These are phyloP conservation scores for Sebastes fasciatus DNA, from an alignment of 2,113 vertebrate genomes.

Conservation along the genomic window DNA sequence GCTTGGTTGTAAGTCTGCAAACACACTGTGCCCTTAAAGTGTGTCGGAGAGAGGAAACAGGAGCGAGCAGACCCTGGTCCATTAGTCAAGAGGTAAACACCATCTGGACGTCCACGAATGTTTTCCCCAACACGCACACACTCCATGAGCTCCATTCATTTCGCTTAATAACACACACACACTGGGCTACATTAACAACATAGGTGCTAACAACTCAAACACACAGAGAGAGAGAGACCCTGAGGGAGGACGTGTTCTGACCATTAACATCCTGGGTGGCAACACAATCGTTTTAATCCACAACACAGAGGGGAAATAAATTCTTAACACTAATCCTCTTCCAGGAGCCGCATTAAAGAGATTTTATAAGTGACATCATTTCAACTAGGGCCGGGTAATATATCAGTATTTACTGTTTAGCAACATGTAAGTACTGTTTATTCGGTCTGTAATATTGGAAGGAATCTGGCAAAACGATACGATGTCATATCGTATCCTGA, in stretches of 20 bases:
- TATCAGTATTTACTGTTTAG: not conserved
- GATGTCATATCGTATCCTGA: too few species aligned
- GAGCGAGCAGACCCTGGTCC: constrained; percentile 31
- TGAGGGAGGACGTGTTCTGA: not conserved
- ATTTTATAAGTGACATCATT: not conserved
- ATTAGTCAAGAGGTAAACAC: constrained; percentile 72
- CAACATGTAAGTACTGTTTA: not conserved
- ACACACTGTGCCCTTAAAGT: constrained; percentile 27
- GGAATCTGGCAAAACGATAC: too few species aligned
- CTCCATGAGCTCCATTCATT: constrained; percentile 7
- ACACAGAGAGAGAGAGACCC: not conserved
- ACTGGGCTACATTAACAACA: not conserved
- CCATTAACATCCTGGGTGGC: constrained; percentile 8
- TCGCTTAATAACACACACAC: constrained; percentile 20
- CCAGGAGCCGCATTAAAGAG: not conserved
- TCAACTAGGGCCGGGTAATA: not conserved
- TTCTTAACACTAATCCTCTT: not conserved
- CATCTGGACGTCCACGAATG: constrained; percentile 68
- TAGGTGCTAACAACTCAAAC: constrained; percentile 13
- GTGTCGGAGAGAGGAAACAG: constrained; percentile 16
- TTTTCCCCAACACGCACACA: constrained; percentile 34
- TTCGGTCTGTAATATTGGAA: too few species aligned
- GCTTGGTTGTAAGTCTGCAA: not conserved
- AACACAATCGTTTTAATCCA: not conserved
- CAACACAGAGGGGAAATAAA: not conserved